Evolutionary conservation across 2,888 invertebrate genomes (phyloP), one percentile per base, ranked within the genome.

Genomic region (Liopterus haemorrhoidalis): DNA sequence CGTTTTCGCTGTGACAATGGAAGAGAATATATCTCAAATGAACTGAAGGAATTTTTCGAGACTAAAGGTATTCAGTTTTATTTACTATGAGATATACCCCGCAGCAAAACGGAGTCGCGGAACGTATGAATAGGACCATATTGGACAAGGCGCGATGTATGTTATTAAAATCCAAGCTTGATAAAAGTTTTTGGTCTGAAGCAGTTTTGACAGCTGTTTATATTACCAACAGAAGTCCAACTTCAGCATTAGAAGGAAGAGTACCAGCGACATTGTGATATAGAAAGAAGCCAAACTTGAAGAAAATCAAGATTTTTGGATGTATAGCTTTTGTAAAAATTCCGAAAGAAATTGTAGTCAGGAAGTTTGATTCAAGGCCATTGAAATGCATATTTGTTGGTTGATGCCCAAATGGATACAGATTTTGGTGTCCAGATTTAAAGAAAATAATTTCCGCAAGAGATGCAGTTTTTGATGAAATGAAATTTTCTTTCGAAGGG

Each of bases 241-340:
- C 58, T 32, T 54, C 44, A 54, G 59, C 59, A 14, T 41, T 64
- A n/a, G 4, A 48, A 21, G 25, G 32, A 27, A 59, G 58, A 57
- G 63, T 62, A 48, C 64, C 65, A 48, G 64, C 50, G 46, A 60
- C 61, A 46, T 46, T 61, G 49, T 64, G 60, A 59, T 54, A 59
- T 54, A 49, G 33, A 46, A 59, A 54, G 51, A 63, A 57, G 48
- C 59, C 62, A 14, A 15, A 51, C 49, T 22, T 60, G 31, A 56
- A 59, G 48, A 53, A 57, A 53, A 44, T 62, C 22, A 56, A 49
- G 49, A 49, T 59, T 32, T 64, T 64, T 51, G 60, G 60, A 43
- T 58, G 42, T 21, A 18, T 38, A 20, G 48, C 48, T 2, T 46
- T 46, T 27, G 19, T 42, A 11, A 28, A 35, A 12, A 11, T 48